These are phyloP conservation scores for Rhysida immarginata DNA, from an alignment of 1,140 invertebrate genomes.

Conservation along the genomic window DNA sequence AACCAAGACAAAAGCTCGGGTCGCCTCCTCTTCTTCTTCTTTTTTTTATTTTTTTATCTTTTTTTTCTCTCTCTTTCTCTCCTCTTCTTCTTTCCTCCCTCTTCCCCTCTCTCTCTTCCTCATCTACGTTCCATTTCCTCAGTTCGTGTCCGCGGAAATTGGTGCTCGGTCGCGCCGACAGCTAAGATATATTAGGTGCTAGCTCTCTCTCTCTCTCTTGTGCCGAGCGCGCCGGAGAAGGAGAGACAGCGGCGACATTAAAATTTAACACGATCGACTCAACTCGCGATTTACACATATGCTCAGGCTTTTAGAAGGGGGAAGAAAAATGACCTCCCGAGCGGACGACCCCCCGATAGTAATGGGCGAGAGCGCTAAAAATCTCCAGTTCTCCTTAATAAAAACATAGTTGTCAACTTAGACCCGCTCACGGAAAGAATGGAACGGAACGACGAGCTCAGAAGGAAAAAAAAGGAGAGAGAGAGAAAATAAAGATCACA, in stretches of 20 bases:
- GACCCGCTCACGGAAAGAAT: no score
- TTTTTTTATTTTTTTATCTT: no score
- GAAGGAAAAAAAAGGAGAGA: no score
- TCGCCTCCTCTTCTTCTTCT: no score
- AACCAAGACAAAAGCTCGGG: no score
- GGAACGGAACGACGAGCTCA: no score
- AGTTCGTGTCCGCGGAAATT: background rate
- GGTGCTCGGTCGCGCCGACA: background rate
- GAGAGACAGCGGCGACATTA: background rate
- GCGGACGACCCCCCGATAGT: background rate
- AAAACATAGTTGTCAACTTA: background rate
- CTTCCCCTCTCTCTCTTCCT: no score
- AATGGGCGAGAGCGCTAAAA: background rate
- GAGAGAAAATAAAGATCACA: no score
- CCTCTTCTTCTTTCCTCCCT: no score
- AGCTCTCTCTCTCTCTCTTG: background rate
- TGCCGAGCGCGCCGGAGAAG: background rate
- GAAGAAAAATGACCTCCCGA: background rate
- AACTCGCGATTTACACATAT: slow-evolving; percentile 4
- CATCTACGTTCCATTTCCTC: slow-evolving; percentile 1
- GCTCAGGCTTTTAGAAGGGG: background rate
- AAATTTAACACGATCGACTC: slow-evolving; percentile 5
- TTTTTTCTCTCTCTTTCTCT: no score
- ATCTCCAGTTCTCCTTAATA: background rate
- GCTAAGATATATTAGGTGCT: slow-evolving; percentile 1